Conservation (phyloP, 2,797 vertebrate genomes). For the Hyperoplus immaculatus region DNA sequence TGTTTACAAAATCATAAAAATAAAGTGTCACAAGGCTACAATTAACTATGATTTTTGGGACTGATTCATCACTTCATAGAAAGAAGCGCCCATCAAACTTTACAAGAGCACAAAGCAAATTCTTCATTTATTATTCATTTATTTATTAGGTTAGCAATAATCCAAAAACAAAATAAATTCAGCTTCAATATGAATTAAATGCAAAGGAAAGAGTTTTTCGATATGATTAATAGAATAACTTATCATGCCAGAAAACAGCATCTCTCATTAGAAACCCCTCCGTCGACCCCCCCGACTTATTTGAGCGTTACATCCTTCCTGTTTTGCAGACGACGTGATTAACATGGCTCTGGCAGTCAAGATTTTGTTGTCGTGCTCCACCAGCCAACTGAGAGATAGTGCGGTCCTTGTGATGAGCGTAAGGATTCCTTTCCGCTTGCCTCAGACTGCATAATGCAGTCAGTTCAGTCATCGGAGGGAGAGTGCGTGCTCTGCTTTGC, state of each 20-base stretch:
- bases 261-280: slow-evolving; percentile 5
- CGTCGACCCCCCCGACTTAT: slow-evolving; percentile 17
- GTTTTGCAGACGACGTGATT: slow-evolving; percentile 65
- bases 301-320: slow-evolving; percentile 51
- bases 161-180: neutral
- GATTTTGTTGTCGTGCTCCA: slow-evolving; percentile 52
- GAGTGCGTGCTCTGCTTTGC: slow-evolving; percentile 44
- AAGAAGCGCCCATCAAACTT: neutral
- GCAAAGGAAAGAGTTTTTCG: neutral
- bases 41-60: neutral
- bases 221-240: neutral
- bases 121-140: neutral
- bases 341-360: slow-evolving; percentile 61
- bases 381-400: slow-evolving; percentile 67
- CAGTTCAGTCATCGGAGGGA: slow-evolving; percentile 63
- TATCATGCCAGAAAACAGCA: slow-evolving; percentile 3
- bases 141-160: neutral
- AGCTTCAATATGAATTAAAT: neutral
- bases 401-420: slow-evolving; percentile 75
- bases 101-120: neutral
- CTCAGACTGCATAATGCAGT: slow-evolving; percentile 80
- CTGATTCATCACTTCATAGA: neutral
- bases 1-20: neutral
- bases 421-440: slow-evolving; percentile 81
- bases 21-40: neutral